Base-by-base conservation (phyloP, 1,140 invertebrate genomes). In the Microplitis mediator region DNA sequence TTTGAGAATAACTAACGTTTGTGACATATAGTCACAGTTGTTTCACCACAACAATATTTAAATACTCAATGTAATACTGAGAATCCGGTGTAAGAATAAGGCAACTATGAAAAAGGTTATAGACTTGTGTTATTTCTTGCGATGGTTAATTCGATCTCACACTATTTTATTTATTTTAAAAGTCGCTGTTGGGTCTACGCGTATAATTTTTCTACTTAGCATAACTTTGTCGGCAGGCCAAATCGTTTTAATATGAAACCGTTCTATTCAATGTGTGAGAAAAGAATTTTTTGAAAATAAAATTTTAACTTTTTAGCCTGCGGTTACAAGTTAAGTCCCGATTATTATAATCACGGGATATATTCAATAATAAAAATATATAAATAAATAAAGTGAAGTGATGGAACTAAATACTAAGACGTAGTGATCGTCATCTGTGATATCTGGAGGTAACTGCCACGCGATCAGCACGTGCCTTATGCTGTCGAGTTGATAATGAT, bases 391-490 rank as follows among this genome's bases (percentile, higher is more conserved):
- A 45, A 45, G 11, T 45, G 3, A 9, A 62, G 16, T 63, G 35
- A 51, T 52, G 11, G 50, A 52, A 23, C 23, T 23, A 66, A 72
- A 66, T 39, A 31, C 23, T 13, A 67, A 54, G 11, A 54, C 16
- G 31, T 6, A 14, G 13, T 23, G 5, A 4, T 63, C 16, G 75
- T 78, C 77, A 79, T 79, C 72, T 78, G 77, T 74, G 39, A 9
- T 11, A 45, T 45, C 39, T 67, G 56, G 54, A 63, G 39, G 58
- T 51, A 35, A 71, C 36, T 32, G 65, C 60, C 78, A 80, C 80
- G 78, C 77, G 80, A 79, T 58, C 70, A 77, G 63, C 79, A 78
- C 78, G 78, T 67, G 79, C 75, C 78, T 80, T 78, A 72, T 76
- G 74, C n/a, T 71, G 56, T 63, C 73, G 54, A 61, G 62, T 54